A percentile compares a stretch with the other conserved stretches of the same genome.
phyloP scores from a whole-genome alignment of 2,797 vertebrate species.

The Hippopotamyrus pictus region DNA sequence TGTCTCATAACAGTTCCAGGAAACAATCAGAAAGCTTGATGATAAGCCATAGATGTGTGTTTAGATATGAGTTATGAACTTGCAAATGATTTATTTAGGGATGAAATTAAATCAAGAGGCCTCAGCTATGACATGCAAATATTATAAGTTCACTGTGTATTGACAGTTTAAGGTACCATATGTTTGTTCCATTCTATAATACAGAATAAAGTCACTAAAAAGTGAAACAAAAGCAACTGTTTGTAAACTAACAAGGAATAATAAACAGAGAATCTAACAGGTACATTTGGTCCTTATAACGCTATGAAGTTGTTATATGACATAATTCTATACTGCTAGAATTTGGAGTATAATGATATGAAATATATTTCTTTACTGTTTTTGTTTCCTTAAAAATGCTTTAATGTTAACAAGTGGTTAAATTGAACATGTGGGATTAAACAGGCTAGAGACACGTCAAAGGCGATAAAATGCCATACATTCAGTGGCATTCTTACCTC shows the following conservation, averaged over 20 bases:
- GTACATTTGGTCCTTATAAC: background rate
- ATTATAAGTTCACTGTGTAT: background rate
- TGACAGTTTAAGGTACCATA: background rate
- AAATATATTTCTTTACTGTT: background rate
- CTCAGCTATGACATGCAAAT: background rate
- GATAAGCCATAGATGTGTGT: conserved; percentile 23
- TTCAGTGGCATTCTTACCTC: background rate
- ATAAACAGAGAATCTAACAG: background rate
- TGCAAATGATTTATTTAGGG: conserved; percentile 1
- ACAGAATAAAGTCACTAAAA: background rate
- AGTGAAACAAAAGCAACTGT: background rate
- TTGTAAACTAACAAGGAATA: background rate
- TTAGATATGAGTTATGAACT: conserved; percentile 12
- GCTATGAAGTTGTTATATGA: background rate
- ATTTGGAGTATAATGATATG: background rate
- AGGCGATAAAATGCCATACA: conserved; percentile 2
- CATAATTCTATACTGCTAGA: background rate
- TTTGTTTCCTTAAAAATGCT: background rate
- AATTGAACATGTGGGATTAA: background rate
- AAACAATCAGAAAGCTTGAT: conserved; percentile 21
- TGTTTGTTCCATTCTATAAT: background rate
- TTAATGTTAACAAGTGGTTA: background rate
- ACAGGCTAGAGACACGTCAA: background rate
- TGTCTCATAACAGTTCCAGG: conserved; percentile 21
- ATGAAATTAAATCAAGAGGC: background rate